Conservation (phyloP, 2,113 vertebrate genomes). For the Gallinago jamesoni region DNA sequence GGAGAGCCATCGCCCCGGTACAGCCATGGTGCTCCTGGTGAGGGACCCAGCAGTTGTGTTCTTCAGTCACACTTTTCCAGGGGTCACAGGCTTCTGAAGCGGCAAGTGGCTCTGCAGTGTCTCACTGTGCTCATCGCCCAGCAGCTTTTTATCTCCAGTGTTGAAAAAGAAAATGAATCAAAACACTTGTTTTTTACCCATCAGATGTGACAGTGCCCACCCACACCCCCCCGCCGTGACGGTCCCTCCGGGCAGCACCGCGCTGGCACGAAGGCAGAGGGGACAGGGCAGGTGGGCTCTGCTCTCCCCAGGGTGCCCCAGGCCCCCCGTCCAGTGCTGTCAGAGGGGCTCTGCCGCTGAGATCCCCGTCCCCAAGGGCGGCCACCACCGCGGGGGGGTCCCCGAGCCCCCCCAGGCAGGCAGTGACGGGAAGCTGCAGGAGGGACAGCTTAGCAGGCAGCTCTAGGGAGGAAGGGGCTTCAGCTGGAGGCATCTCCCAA, state of each 20-base stretch:
- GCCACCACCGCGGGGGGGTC: fast-evolving
- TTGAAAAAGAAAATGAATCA: background rate
- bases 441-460: background rate
- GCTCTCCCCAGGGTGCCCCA: background rate
- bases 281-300: background rate
- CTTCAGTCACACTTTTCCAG: no score
- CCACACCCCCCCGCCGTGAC: fast-evolving
- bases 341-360: background rate
- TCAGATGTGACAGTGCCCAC: background rate
- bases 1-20: background rate
- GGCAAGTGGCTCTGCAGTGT: background rate
- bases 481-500: background rate
- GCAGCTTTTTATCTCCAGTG: background rate
- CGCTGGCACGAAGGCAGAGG: fast-evolving
- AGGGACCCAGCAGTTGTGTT: no score
- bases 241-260: fast-evolving
- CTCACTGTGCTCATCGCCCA: background rate
- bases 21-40: fast-evolving
- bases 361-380: fast-evolving
- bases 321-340: fast-evolving
- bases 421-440: no score
- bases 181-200: background rate
- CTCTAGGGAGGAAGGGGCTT: fast-evolving
- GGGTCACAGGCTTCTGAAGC: background rate
- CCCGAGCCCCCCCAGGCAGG: background rate